These are phyloP conservation scores for Mylabris phalerata DNA, from an alignment of 1,140 invertebrate species.

Conservation along the genomic window DNA sequence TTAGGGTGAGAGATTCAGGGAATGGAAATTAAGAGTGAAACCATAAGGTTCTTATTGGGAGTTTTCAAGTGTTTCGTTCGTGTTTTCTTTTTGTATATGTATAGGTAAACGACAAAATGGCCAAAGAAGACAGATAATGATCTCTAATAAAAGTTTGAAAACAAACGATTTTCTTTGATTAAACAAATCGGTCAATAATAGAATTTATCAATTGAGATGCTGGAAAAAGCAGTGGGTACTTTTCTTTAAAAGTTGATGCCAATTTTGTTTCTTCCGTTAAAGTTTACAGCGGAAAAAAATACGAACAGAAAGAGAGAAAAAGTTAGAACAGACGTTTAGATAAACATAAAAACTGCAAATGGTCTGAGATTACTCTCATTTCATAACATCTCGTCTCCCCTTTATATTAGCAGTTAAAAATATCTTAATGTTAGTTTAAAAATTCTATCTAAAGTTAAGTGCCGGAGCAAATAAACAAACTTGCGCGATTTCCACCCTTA, in stretches of 20 bases:
- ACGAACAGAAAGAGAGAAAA: not conserved
- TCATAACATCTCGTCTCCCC: slow-evolving; percentile 31
- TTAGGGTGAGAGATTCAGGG: not conserved
- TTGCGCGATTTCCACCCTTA: not conserved
- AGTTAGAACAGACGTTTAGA: slow-evolving; percentile 12
- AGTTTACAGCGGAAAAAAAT: not conserved
- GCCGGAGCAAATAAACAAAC: slow-evolving; percentile 33
- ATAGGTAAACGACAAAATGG: too few relatives aligned
- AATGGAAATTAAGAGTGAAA: too few relatives aligned
- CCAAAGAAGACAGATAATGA: too few relatives aligned
- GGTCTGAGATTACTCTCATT: slow-evolving; percentile 31
- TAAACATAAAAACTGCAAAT: slow-evolving; percentile 18
- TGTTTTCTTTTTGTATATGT: too few relatives aligned
- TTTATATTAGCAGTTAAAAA: slow-evolving; percentile 40
- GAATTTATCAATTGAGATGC: not conserved
- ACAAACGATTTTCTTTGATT: not conserved
- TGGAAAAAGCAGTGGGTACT: not conserved
- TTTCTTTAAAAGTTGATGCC: not conserved
- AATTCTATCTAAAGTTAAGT: slow-evolving; percentile 41
- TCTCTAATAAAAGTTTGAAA: not conserved
- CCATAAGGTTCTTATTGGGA: too few relatives aligned
- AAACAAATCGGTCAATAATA: not conserved
- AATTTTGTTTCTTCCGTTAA: not conserved
- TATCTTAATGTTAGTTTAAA: slow-evolving; percentile 41
- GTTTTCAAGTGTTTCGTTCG: too few relatives aligned